Base-by-base conservation (phyloP, 2,888 invertebrate species). In the Amiota minor region DNA sequence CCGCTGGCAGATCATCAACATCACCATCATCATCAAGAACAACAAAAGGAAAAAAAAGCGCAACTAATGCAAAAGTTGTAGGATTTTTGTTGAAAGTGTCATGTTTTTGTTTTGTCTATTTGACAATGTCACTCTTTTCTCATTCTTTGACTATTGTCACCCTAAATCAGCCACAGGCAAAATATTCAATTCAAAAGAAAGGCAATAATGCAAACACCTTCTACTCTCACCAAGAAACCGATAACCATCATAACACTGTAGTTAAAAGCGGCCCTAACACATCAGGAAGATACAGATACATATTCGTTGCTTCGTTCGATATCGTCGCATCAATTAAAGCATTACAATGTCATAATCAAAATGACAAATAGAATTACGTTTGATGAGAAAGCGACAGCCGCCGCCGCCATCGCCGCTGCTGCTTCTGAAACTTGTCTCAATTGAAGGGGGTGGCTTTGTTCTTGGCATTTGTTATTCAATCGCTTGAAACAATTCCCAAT, bases 311-410 rank as follows among this genome's bases (percentile, higher is more conserved):
- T 23, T 23, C 23, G 23, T 23, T 23, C 35, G 6, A 35, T 35
- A 35, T 35, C 77, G 74, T 79, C 79, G 84, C 89, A 87, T 89
- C 89, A 88, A 89, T 88, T 89, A 89, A 87, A 86, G 89, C 87
- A 88, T 88, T 88, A 88, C 88, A 89, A 89, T 86, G 89, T 89
- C 89, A 89, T 88, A 88, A 88, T 88, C 89, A 89, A 86, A 88
- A 89, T 88, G 89, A 89, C 88, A 88, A 88, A 89, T 89, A 89
- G 85, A 88, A 88, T 88, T 89, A 89, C 81, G 82, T 81, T 82
- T 83, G 88, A 89, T 86, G 86, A 82, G 83, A 85, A 89, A 80
- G 78, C 87, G 86, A 81, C 89, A 89, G 87, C 81, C 79, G 79
- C 74, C 64, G 72, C 74, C 61, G 45, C 70, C 50, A 46, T 49